Evolutionary conservation across 2,888 invertebrate genomes (phyloP).

Genomic region (Alloplasta piceator): DNA sequence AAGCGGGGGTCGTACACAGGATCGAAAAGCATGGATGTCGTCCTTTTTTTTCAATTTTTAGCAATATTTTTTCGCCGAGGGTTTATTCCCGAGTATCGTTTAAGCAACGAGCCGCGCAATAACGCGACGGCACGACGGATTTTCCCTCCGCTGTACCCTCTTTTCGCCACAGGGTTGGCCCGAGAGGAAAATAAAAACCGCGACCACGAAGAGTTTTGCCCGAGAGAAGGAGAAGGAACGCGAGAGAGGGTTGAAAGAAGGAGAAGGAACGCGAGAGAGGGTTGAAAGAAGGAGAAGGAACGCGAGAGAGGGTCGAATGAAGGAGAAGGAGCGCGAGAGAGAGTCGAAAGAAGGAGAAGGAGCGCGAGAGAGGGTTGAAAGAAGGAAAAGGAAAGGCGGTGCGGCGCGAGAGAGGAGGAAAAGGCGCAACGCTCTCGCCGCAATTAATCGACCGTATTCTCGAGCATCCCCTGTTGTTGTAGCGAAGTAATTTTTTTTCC

Average conservation of each 20-base stretch:
- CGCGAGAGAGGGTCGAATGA: constrained; percentile 13
- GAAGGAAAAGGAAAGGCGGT: constrained; percentile 45
- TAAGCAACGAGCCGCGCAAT: constrained; percentile 68
- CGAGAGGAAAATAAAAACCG: constrained; percentile 32
- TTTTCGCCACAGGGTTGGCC: constrained; percentile 21
- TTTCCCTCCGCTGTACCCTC: constrained; percentile 21
- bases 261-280: constrained; percentile 14
- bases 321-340: constrained; percentile 7
- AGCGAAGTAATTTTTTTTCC: constrained; percentile 66
- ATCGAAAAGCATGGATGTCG: constrained; percentile 29
- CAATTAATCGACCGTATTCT: constrained; percentile 76
- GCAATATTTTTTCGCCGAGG: constrained; percentile 65
- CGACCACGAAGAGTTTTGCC: constrained; percentile 1
- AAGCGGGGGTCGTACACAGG: background rate
- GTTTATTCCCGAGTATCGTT: constrained; percentile 66
- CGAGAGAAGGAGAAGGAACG: background rate
- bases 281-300: background rate
- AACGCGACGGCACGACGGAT: constrained; percentile 63
- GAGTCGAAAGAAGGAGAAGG: constrained; percentile 14
- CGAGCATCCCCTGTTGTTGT: constrained; percentile 68
- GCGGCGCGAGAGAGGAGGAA: constrained; percentile 36
- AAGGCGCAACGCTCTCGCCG: constrained; percentile 60
- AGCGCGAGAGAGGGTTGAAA: constrained; percentile 6
- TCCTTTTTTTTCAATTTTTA: constrained; percentile 47
- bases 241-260: constrained; percentile 10